Base-by-base conservation (phyloP, 1,140 invertebrate species). In the Pygmarrhopalites habei region DNA sequence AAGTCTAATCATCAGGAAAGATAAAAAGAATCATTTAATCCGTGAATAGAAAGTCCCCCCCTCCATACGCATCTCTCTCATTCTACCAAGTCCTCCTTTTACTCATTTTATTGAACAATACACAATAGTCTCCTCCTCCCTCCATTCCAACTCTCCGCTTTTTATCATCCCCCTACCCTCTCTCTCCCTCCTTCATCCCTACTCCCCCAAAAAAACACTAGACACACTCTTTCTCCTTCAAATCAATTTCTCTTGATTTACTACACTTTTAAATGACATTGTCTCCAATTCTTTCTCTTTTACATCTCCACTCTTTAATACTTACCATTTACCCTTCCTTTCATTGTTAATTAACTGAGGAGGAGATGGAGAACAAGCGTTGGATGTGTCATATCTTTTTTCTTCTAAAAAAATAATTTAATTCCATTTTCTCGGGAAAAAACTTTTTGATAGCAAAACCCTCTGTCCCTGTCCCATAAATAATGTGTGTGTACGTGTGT, bases 11-110 rank as follows among this genome's bases (percentile, higher is more conserved):
- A 64, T 59, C 58, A 29, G 49, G 62, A 64, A 64, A 64, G 62
- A 64, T 64, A 64, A 64, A 56, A 64, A 64, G 62, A 59, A 64
- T 60, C 58, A 60, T 49, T 60, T 49, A 60, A 49, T 49, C 43
- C 43, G 3, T 3, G 12, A 12, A 41, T 23, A 56, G 29, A 56
- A 41, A 56, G 53, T n/a, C 2, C 5, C 35, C 7, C 5, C 44
- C 44, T 5, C n/a, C n/a, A n/a, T n/a, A n/a, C n/a, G 17, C 5
- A n/a, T 35, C 53, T 7, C 7, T 56, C 53, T 41, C 53, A 2
- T 39, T 41, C 53, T 56, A 12, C 19, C 53, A 23, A 23, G 12
- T 39, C 30, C 32, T 39, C 26, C 7, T 52, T 56, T 56, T 41
- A 56, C 53, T 35, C 35, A 41, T 55, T 55, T 55, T 55, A 55